Percentiles rank a stretch among this genome's conserved stretches.
Conservation (phyloP, 2,888 invertebrate genomes). For the Patella depressa region DNA sequence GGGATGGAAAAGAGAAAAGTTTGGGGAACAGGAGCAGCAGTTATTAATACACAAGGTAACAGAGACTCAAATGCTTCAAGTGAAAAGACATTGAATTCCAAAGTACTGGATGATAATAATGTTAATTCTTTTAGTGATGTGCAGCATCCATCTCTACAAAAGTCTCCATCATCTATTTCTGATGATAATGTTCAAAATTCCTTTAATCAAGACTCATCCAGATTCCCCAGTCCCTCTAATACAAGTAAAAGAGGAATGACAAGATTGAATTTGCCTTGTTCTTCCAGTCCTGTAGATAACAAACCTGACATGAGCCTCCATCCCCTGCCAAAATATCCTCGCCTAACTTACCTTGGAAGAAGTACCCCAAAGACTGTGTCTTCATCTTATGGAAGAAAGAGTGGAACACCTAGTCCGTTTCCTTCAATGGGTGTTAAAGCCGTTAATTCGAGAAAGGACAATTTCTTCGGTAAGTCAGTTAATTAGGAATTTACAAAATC, state of each 20-base stretch:
- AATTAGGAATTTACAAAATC: too few species aligned
- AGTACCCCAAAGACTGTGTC: not conserved
- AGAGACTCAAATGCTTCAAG: too few species aligned
- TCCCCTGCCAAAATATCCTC: not conserved
- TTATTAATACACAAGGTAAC: too few species aligned
- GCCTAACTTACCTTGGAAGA: not conserved
- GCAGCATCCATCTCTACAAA: not conserved
- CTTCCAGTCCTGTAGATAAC: too few species aligned
- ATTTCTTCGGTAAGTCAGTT: not conserved
- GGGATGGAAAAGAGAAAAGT: too few species aligned
- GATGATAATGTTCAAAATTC: not conserved
- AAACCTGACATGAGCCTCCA: too few species aligned
- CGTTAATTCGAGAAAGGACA: not conserved
- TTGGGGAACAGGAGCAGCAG: too few species aligned
- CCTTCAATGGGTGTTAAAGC: slow-evolving; percentile 5
- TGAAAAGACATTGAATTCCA: too few species aligned
- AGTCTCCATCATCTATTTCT: not conserved
- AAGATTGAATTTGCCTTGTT: too few species aligned
- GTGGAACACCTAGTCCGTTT: not conserved
- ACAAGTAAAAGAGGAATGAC: too few species aligned
- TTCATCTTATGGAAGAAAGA: not conserved
- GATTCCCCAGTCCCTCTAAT: not conserved
- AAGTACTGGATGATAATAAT: too few species aligned
- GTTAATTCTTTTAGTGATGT: too few species aligned
- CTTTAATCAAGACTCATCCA: not conserved